Evolutionary conservation across 2,888 invertebrate genomes (phyloP).

Genomic region (Pyrrhosoma nymphula): DNA sequence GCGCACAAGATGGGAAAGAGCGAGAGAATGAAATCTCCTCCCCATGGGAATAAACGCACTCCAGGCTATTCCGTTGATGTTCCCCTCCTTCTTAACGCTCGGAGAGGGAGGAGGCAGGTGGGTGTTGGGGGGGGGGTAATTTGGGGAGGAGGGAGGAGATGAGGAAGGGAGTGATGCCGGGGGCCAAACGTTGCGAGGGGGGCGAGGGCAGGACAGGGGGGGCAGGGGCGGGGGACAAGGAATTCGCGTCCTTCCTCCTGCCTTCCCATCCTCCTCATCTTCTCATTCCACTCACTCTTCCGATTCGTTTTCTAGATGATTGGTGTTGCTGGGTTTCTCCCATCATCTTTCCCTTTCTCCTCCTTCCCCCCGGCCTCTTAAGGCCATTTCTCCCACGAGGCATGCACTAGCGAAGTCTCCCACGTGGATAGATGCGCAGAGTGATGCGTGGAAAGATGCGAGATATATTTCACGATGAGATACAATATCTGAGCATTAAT

Average conservation of each 20-base stretch:
- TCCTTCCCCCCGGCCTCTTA: background rate
- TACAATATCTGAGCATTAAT: no score
- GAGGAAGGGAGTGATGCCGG: background rate
- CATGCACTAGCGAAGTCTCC: no score
- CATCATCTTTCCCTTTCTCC: background rate
- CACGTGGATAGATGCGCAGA: no score
- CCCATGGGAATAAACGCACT: slow-evolving; percentile 19
- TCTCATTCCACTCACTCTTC: slow-evolving; percentile 16
- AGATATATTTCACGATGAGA: no score
- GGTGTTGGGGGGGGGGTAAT: background rate
- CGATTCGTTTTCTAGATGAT: slow-evolving; percentile 1
- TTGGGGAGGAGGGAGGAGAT: no score
- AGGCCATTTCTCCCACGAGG: no score
- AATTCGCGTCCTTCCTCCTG: background rate
- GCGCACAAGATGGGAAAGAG: background rate
- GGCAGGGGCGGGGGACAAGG: background rate
- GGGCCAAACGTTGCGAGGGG: background rate
- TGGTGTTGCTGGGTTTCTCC: background rate
- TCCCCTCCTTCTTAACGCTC: background rate
- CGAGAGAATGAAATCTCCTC: slow-evolving; percentile 26
- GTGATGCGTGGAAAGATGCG: no score
- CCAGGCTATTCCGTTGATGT: slow-evolving; percentile 28
- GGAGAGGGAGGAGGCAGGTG: background rate
- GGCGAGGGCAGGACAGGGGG: background rate
- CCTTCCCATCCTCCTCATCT: background rate